Base-by-base conservation (phyloP, 2,888 invertebrate genomes). In the Harpalus rubripes region DNA sequence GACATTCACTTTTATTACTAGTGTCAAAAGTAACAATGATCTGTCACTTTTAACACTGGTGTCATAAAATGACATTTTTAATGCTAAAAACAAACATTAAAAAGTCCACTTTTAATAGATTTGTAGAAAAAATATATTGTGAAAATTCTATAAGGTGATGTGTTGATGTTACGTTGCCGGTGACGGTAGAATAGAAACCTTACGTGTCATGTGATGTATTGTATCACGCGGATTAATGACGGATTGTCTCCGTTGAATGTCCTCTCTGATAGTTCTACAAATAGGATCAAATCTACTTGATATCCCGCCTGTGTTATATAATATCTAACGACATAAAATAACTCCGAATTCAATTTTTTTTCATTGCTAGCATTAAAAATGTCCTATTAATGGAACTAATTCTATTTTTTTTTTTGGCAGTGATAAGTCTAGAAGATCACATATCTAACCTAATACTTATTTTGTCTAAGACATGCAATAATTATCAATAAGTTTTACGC, bases 161-260 rank as follows among this genome's bases (percentile, higher is more conserved):
- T 7, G 1, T 2, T 68, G 15, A 74, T 16, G 7, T 41, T 18
- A 74, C 41, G 18, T 10, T 44, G 18, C 10, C 16, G 26, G 0
- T 68, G 68, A 68, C 59, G 39, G 59, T 32, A 32, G 82, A 82
- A 82, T 32, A 18, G 82, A 82, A 82, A 58, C 82, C 72, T 58
- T 72, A 82, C 39, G 68, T 18, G 58, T 58, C 72, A 74, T 58
- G 81, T 81, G 80, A 80, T 80, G 44, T 80, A 81, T 81, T 72
- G 72, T 82, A 56, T 72, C 82, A 56, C 68, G 56, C 58, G 82
- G 82, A 82, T 82, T 82, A 82, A 82, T 82, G 72, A 68, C 68
- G 82, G 82, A 82, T 82, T 82, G 82, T 82, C 82, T 82, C 26
- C 82, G 68, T 79, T 79, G 79, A 79, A 79, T 78, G 78, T 78